Percentiles rank a stretch among this genome's conserved stretches.
Evolutionary conservation across 2,113 vertebrate genomes (phyloP).

Genomic region (Anthoscopus minutus): DNA sequence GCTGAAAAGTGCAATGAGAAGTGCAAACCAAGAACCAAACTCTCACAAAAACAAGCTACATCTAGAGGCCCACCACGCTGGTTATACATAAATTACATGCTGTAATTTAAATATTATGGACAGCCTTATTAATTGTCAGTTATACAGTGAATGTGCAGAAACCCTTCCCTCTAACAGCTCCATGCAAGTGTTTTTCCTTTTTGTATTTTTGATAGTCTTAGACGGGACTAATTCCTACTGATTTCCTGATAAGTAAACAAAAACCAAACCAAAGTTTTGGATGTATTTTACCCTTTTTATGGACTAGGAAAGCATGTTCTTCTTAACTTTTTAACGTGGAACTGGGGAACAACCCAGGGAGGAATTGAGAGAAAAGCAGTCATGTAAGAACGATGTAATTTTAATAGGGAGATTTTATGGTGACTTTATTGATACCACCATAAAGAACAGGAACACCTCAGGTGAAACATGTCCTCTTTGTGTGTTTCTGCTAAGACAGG

Average conservation of each 20-base stretch:
- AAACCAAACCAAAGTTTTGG: background rate
- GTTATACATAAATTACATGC: background rate
- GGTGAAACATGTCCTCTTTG: background rate
- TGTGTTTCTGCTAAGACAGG: background rate
- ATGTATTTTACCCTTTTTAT: background rate
- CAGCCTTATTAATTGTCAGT: background rate
- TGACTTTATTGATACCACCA: background rate
- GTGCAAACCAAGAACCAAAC: background rate
- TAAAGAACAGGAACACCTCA: background rate
- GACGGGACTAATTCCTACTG: background rate
- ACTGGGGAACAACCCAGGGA: background rate
- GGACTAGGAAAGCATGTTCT: background rate
- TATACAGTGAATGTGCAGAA: background rate
- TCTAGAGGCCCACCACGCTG: background rate
- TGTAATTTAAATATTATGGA: background rate
- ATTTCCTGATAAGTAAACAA: background rate
- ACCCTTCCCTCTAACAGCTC: background rate
- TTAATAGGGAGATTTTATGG: background rate
- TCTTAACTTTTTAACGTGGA: background rate
- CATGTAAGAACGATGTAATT: background rate
- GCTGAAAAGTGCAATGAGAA: background rate
- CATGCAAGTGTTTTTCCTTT: background rate
- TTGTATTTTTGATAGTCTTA: background rate
- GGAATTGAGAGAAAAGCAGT: background rate
- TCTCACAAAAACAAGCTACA: background rate